These are phyloP conservation scores for Hippasteria phrygiana DNA, from an alignment of 53 echinoderm and acorn worm genomes.

Conservation along the genomic window DNA sequence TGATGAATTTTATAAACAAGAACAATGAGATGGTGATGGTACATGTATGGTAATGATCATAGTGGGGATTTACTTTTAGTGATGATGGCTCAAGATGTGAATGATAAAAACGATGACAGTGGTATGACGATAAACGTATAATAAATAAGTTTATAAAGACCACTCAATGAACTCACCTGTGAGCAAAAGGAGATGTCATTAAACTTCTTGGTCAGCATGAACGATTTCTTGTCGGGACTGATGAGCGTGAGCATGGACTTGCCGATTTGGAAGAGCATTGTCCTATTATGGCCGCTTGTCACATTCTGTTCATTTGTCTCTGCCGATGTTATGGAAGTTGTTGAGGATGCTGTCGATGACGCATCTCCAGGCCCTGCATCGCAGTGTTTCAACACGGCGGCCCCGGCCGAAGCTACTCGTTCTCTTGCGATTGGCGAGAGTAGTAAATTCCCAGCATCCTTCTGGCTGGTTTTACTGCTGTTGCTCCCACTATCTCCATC, in stretches of 20 bases:
- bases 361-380: neutral
- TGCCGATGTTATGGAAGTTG: slow-evolving; percentile 10
- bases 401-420: slow-evolving; percentile 51
- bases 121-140: neutral
- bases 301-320: neutral
- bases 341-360: slow-evolving; percentile 3
- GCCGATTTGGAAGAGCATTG: slow-evolving; percentile 97
- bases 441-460: neutral
- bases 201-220: slow-evolving; percentile 91
- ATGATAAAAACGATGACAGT: neutral
- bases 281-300: slow-evolving; percentile 81
- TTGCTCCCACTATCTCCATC: slow-evolving; percentile 19
- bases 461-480: slow-evolving; percentile 31
- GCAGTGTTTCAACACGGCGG: slow-evolving; percentile 45
- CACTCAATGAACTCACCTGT: slow-evolving; percentile 76
- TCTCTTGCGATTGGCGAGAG: slow-evolving; percentile 19
- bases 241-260: slow-evolving; percentile 86
- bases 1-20: too few relatives aligned
- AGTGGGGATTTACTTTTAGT: too few relatives aligned
- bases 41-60: too few relatives aligned
- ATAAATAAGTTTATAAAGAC: neutral
- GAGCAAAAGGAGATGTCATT: slow-evolving; percentile 96
- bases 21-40: too few relatives aligned
- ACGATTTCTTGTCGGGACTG: slow-evolving; percentile 93
- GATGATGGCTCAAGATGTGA: too few relatives aligned